Base-by-base conservation (phyloP, 2,888 invertebrate species). In the Phengaris arion region DNA sequence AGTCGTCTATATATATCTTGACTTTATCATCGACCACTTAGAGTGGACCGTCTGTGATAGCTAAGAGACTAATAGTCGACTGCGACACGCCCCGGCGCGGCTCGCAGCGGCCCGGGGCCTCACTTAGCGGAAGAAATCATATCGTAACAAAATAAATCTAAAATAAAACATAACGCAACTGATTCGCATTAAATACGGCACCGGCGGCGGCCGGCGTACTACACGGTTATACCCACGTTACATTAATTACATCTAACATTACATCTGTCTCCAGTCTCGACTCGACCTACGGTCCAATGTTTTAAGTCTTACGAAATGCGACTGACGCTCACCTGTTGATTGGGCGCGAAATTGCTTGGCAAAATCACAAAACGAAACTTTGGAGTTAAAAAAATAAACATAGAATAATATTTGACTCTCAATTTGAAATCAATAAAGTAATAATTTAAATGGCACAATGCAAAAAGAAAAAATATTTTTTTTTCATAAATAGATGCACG, bases 171-270 rank as follows among this genome's bases (percentile, higher is more conserved):
- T 84, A 89, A 87, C 83, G 83, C 85, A 85, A 86, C 83, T 78
- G 86, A 85, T 86, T 83, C 83, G 87, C 87, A 87, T 84, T 85
- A 87, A 88, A 88, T 87, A 87, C 85, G 85, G 84, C 81, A 83
- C 82, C 81, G 69, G 69, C 69, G 48, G 46, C 1, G 12, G 52
- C 52, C 72, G 35, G 35, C 70, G 69, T 5, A 54, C 10, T 54
- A 69, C 52, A 54, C 72, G 72, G 72, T 72, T 72, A 54, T 54
- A 72, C 51, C 35, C 72, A 52, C 22, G 51, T 72, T 54, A 72
- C 72, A 72, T 72, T 70, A 70, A 51, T 54, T 72, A 72, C 52
- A 72, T 35, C 35, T 72, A 72, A 70, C 15, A 69, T 51, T 72
- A 72, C 54, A 45, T 68, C 45, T 35, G 22, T 35, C 54, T 15